Evolutionary conservation across 1,140 invertebrate genomes (phyloP).

Genomic region (Penaeus vannamei): DNA sequence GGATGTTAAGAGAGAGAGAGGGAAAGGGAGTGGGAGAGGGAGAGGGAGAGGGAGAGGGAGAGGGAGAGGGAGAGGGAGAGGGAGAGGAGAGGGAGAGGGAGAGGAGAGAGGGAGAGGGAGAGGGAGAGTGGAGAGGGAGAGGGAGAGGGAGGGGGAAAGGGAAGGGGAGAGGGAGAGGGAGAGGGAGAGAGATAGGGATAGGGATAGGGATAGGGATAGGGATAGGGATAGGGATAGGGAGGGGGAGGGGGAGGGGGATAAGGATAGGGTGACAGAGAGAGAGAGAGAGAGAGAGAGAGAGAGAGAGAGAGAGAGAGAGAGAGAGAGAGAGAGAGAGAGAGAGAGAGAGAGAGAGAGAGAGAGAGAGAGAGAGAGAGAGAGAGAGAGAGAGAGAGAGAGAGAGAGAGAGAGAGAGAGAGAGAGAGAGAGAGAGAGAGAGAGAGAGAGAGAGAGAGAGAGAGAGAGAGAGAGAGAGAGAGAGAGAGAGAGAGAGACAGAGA

Average conservation of each 20-base stretch:
- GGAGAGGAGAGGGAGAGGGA: background rate
- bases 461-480: no score
- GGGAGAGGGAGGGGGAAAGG: background rate
- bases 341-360: background rate
- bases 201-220: no score
- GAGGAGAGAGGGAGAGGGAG: background rate
- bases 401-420: background rate
- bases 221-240: background rate
- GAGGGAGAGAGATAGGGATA: background rate
- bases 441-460: conserved; percentile 29
- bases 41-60: background rate
- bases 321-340: background rate
- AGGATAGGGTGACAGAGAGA: background rate
- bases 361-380: background rate
- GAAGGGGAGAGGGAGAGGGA: background rate
- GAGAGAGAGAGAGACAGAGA: background rate
- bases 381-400: background rate
- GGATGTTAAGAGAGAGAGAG: conserved; percentile 6
- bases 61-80: background rate
- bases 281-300: background rate
- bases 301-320: conserved; percentile 6
- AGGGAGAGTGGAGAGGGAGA: background rate
- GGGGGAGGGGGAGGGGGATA: background rate
- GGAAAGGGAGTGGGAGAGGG: background rate
- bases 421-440: conserved; percentile 4